phyloP scores from a whole-genome alignment of 2,888 invertebrate genomes.

The Papilio elwesi region DNA sequence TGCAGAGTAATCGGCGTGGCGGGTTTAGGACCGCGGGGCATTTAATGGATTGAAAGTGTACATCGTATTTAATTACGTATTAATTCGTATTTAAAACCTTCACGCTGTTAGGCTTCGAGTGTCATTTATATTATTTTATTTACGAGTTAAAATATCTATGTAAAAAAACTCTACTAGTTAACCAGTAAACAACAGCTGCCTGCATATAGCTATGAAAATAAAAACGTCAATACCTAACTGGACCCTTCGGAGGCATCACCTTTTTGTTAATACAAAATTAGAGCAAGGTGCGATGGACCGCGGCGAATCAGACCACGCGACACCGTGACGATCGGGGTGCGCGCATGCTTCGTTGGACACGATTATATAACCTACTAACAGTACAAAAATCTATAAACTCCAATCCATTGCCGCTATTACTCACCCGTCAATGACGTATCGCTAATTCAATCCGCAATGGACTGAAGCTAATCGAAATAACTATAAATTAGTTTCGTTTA shows the following conservation, averaged over 20 bases:
- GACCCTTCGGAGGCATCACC: constrained; percentile 51
- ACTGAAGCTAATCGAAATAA: constrained; percentile 20
- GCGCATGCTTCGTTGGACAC: constrained; percentile 57
- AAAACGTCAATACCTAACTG: constrained; percentile 42
- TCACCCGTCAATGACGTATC: neutral
- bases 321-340: constrained; percentile 75
- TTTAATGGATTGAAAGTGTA: no score
- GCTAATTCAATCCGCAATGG: constrained; percentile 42
- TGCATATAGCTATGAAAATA: constrained; percentile 4
- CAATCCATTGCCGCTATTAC: constrained; percentile 31
- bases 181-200: constrained; percentile 7
- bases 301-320: constrained; percentile 76
- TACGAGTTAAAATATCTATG: neutral
- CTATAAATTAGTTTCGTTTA: no score
- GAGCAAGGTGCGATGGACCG: constrained; percentile 78
- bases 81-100: no score
- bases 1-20: no score
- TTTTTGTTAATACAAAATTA: constrained; percentile 55
- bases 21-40: no score
- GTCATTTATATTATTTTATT: neutral
- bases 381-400: constrained; percentile 41
- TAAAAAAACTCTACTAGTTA: neutral
- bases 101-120: no score
- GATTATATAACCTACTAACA: constrained; percentile 42
- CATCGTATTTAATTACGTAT: no score